Base-by-base conservation (phyloP, 2,797 vertebrate species). In the Sebastes taczanowskii region DNA sequence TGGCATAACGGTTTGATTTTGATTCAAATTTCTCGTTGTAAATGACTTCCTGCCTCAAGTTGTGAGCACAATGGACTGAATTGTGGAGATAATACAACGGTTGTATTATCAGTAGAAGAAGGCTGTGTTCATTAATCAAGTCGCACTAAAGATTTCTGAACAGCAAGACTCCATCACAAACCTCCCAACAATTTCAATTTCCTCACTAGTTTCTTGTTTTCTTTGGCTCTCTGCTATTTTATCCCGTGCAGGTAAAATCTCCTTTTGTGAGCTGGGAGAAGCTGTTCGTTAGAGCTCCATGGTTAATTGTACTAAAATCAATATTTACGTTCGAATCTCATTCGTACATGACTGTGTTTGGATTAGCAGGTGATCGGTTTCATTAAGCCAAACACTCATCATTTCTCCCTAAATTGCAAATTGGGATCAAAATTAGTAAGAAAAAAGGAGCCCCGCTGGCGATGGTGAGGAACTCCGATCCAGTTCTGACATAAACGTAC, bases 281-380 rank as follows among this genome's bases (percentile, higher is more conserved):
- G 64, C 65, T 78, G 71, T 42, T 71, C 34, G 11, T 86, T 80
- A 62, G 63, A 82, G 74, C 62, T 62, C 8, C 55, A 53, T 42
- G 29, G 71, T 74, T 80, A 82, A 72, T 84, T 62, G 62, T 46
- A 59, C 66, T 71, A 67, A 77, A 83, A 81, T 86, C 78, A 76
- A 70, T 84, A 74, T 82, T 77, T 81, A 60, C 65, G 56, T 74
- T 78, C 49, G 63, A 79, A 60, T 74, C 35, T 65, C 62, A 71
- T 78, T 74, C 4, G 5, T 68, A 74, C 11, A 22, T 71, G 55
- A 77, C 68, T 66, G 65, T 75, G 59, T 80, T 79, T 75, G 59
- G 65, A 78, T 87, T 71, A 75, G 64, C 18, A 7, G 59, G 73
- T 71, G 77, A 86, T 78, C 20, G 9, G 23, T 38, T 65, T 34